phyloP scores from a whole-genome alignment of 2,113 vertebrate genomes.

The Trochalopteron elliotii region DNA sequence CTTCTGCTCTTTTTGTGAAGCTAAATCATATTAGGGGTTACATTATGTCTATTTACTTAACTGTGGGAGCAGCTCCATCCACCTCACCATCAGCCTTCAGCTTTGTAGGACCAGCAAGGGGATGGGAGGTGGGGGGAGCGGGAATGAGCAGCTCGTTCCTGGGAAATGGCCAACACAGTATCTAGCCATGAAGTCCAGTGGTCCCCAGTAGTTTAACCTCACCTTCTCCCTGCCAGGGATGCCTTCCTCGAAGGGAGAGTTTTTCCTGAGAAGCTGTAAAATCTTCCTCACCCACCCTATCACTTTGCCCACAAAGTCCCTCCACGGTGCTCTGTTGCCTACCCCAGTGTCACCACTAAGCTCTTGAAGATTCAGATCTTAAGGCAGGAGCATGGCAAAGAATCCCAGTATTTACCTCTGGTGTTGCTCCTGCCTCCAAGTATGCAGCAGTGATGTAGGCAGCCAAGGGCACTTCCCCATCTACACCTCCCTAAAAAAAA shows the following conservation, averaged over 20 bases:
- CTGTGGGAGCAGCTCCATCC: neutral
- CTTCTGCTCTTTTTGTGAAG: neutral
- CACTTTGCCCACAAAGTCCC: neutral
- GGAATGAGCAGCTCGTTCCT: neutral
- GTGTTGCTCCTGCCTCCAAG: conserved; percentile 75
- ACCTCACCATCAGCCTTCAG: neutral
- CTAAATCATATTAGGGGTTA: neutral
- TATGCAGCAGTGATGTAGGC: conserved; percentile 79
- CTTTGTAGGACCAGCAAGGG: neutral
- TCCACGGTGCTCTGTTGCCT: neutral
- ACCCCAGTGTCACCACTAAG: neutral
- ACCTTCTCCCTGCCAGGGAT: neutral
- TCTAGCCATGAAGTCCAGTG: too few species aligned
- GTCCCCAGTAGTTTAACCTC: neutral
- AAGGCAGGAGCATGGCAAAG: neutral
- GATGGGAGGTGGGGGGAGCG: fast-evolving
- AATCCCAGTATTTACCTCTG: conserved; percentile 60
- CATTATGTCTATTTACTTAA: neutral
- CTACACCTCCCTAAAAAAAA: conserved; percentile 81
- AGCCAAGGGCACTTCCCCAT: conserved; percentile 74
- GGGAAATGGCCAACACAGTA: neutral
- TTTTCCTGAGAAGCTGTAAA: neutral
- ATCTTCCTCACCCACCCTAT: neutral
- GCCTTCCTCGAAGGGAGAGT: neutral
- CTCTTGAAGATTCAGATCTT: neutral